These are phyloP conservation scores for Camponotus pennsylvanicus DNA, from an alignment of 1,140 invertebrate species.

Conservation along the genomic window DNA sequence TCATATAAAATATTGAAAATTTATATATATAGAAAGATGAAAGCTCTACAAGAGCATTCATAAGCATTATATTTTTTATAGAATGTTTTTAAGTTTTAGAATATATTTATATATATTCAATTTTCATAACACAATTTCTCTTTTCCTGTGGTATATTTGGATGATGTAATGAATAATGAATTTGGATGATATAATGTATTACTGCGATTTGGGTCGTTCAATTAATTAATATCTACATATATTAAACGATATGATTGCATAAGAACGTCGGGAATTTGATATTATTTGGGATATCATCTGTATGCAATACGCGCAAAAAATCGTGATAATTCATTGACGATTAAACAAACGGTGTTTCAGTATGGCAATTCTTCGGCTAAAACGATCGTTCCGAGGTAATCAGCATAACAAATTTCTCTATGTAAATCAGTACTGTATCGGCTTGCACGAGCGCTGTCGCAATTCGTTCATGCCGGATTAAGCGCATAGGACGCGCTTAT, in stretches of 20 bases:
- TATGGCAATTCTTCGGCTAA: constrained; percentile 61
- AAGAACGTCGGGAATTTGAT: constrained; percentile 5
- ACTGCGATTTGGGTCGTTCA: not conserved
- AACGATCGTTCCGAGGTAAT: constrained; percentile 58
- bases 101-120: too few relatives aligned
- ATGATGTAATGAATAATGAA: not conserved
- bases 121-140: too few relatives aligned
- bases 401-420: constrained; percentile 68
- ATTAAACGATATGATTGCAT: constrained; percentile 40
- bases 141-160: constrained; percentile 13
- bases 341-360: constrained; percentile 40
- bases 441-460: constrained; percentile 46
- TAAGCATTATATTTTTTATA: too few relatives aligned
- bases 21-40: too few relatives aligned
- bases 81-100: too few relatives aligned
- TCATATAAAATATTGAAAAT: too few relatives aligned
- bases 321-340: constrained; percentile 44
- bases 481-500: constrained; percentile 61
- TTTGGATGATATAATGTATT: constrained; percentile 29
- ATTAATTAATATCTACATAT: constrained; percentile 4
- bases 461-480: constrained; percentile 69
- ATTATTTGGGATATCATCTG: constrained; percentile 46
- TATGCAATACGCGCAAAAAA: constrained; percentile 43
- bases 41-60: too few relatives aligned
- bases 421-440: constrained; percentile 70